Base-by-base conservation (phyloP, 2,113 vertebrate genomes). In the Cynopterus brachyotis region DNA sequence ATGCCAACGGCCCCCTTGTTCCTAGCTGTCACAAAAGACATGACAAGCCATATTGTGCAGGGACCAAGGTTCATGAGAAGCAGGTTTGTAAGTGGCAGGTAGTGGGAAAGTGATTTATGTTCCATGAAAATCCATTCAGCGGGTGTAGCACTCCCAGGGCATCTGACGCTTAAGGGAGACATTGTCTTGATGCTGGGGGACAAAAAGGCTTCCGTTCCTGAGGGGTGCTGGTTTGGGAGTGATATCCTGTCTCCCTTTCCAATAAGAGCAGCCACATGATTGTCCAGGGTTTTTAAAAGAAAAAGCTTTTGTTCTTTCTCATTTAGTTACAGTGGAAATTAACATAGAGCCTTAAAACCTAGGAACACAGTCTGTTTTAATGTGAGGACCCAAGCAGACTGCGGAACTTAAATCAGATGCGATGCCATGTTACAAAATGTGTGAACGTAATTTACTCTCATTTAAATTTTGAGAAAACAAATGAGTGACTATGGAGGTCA, bases 31-130 rank as follows among this genome's bases (percentile, higher is more conserved):
- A 40, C 60, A 66, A 35, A 92, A 42, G 78, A 70, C 62, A 67
- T 13, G n/a, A 50, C 0, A 3, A 62, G 4, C 50, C 80, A 35
- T 73, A 80, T 94, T 97, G 66, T 89, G 55, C 85, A 37, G 95
- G 55, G 76, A 82, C 66, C 60, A 96, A 62, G 92, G 91, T 94
- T 98, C 85, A 3, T 95, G 96, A 98, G 98, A 97, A 97, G 95
- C 92, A 88, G 84, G 50, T 67, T 50, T 96, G 32, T n/a, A 90
- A 82, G 62, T 82, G 89, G 67, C 96, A 95, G 78, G 92, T 96
- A 94, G 84, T n/a, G 83, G 76, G 72, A 47, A 35, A 90, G 94
- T 98, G 97, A 98, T 97, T 98, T 98, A 97, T 83, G 86, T 81
- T 67, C 95, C 89, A 45, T 96, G 96, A 91, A 98, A 97, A 98